Percentiles rank a stretch among this genome's conserved stretches.
Evolutionary conservation across 2,888 invertebrate species (phyloP).

Genomic region (Hofmannophila pseudospretella): DNA sequence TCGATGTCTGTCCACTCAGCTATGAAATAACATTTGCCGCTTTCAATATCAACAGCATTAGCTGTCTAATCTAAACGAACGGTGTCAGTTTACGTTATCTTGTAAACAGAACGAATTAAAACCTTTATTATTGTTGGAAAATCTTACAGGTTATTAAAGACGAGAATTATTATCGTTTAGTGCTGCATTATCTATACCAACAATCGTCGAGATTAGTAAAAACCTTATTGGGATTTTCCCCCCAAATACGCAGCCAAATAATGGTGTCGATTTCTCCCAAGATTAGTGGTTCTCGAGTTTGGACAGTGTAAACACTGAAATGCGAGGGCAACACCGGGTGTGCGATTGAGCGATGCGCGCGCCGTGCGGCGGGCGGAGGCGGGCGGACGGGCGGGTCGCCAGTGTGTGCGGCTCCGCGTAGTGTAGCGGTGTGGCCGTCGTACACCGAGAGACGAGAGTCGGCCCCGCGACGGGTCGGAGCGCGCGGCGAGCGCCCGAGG

Average conservation of each 20-base stretch:
- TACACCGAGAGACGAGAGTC: slow-evolving; percentile 28
- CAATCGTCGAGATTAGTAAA: too few relatives aligned
- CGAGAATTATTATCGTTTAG: too few relatives aligned
- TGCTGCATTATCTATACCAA: too few relatives aligned
- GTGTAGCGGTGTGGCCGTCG: slow-evolving; percentile 20
- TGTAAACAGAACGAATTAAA: not conserved
- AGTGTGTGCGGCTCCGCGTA: slow-evolving; percentile 26
- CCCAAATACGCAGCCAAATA: not conserved
- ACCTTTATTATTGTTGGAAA: too few relatives aligned
- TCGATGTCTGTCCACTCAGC: slow-evolving; percentile 2
- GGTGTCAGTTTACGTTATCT: not conserved
- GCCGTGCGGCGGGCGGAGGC: slow-evolving; percentile 31
- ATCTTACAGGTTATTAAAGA: too few relatives aligned
- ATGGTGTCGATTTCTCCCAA: slow-evolving; percentile 2
- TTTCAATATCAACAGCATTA: slow-evolving; percentile 3
- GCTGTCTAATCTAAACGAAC: not conserved
- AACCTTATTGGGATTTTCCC: not conserved
- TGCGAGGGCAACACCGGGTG: slow-evolving; percentile 37
- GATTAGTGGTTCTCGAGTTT: not conserved
- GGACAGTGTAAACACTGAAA: slow-evolving; percentile 8
- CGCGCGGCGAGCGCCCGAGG: slow-evolving; percentile 42
- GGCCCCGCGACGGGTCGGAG: slow-evolving; percentile 49
- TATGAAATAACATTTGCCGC: slow-evolving; percentile 1
- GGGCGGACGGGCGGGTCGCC: slow-evolving; percentile 36
- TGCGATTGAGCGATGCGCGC: slow-evolving; percentile 36